Percentiles rank a stretch among this genome's conserved stretches.
Evolutionary conservation across 2,113 vertebrate species (phyloP).

Genomic region (Prinia subflava): DNA sequence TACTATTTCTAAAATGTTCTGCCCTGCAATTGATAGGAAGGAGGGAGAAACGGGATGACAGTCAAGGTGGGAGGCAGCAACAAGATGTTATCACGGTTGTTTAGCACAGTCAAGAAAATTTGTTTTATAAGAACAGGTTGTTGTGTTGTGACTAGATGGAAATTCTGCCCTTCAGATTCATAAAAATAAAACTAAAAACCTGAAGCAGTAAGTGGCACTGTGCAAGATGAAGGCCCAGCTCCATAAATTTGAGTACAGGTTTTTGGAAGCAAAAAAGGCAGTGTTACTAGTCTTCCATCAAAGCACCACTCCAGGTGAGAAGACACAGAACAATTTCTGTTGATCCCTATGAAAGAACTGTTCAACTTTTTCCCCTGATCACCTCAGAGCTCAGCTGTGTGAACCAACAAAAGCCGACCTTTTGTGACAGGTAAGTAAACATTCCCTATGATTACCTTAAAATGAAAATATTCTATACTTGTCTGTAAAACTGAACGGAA

Average conservation of each 20-base stretch:
- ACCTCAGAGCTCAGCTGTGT: neutral
- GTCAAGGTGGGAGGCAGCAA: neutral
- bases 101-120: neutral
- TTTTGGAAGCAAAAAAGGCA: neutral
- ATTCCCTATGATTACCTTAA: neutral
- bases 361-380: neutral
- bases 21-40: neutral
- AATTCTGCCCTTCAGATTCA: neutral
- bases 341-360: neutral
- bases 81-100: neutral
- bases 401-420: neutral
- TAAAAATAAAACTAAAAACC: neutral
- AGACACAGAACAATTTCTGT: neutral
- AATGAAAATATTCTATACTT: neutral
- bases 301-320: neutral
- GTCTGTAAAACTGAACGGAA: neutral
- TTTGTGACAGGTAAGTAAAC: neutral
- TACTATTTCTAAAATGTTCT: neutral
- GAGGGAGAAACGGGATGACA: rapidly evolving
- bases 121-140: neutral
- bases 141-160: neutral
- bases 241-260: neutral
- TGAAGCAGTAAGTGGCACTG: neutral
- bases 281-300: neutral
- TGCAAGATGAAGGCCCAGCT: neutral